Base-by-base conservation (phyloP, 2,888 invertebrate species). In the Schizotus pectinicornis region DNA sequence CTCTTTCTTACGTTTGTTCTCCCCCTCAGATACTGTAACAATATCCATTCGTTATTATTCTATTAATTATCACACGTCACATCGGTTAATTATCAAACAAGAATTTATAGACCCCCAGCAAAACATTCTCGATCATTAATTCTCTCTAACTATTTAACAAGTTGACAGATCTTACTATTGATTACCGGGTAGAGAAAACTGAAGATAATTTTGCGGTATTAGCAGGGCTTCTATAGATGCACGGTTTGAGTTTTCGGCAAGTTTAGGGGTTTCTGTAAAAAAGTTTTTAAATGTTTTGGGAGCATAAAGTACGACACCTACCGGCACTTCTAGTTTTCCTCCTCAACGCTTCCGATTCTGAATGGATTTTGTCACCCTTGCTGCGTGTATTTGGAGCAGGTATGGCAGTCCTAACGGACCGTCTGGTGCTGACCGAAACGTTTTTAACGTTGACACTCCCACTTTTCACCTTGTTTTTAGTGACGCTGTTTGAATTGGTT, bases 251-350 rank as follows among this genome's bases (percentile, higher is more conserved):
- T 22, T 22, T 22, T 22, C 22, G 22, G 22, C 22, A 22, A 22
- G 22, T 22, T 22, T 22, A 22, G 22, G 22, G 22, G 22, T 22
- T 22, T 22, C 1, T 31, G 32, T 42, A 30, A 2, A 1, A 1
- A 3, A 22, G 12, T 41, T 41, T 41, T 39, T 14, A 12, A 9
- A 43, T 13, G 14, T 31, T 34, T 12, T 9, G 33, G 14, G 31
- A 36, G 47, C 22, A 22, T 22, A 22, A 22, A 22, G 22, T 22
- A 22, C 5, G 22, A 22, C 22, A 67, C 83, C 83, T 70, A 89
- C 89, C 88, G 65, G 88, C 87, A 82, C 89, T 89, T 67, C 89
- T 82, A 22, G 89, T 89, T 82, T 89, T 89, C 72, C 89, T 70
- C 46, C 80, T 68, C 13, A 80, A 70, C 30, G 78, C 75, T 41